Base-by-base conservation (phyloP, 2,113 vertebrate species). In the Gracilinanus agilis region DNA sequence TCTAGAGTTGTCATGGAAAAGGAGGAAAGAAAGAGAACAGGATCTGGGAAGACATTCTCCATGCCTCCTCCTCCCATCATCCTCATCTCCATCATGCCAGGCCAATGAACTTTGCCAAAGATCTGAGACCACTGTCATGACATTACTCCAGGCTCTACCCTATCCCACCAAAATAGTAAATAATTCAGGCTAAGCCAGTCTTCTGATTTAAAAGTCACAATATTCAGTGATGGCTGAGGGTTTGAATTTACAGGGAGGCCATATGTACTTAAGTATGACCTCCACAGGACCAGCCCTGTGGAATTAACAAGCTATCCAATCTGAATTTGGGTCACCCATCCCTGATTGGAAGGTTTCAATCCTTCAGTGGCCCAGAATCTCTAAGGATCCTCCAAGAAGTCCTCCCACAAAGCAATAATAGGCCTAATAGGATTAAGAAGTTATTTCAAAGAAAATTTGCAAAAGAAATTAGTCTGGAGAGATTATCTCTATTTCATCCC, bases 351-450 rank as follows among this genome's bases (percentile, higher is more conserved):
- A 90, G 29, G 19, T 90, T 97, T 97, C 97, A 98, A 97, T 94
- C 95, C 94, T 96, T 94, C 89, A 93, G 95, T 95, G 6, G 94
- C 90, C 53, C 92, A 29, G 93, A 94, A 94, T 98, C 92, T 49
- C 93, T 93, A 96, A 93, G 93, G 98, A 98, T 96, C 94, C 91
- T 96, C 96, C 96, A 92, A 97, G 94, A 97, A 97, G 97, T 96
- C 94, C 93, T 95, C 96, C 96, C 93, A 97, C 95, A 97, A 97
- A 97, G 55, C 53, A 83, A 83, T 83, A 83, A 83, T 83, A 53
- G 40, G 95, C 92, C 89, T 96, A 97, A 44, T 49, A 97, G 96
- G 91, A 97, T 97, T 96, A 96, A 92, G 88, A 91, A 93, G 27
- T 92, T 56, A 92, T 94, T 98, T 96, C 96, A 98, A 83, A 83